Evolutionary conservation across 2,113 vertebrate species (phyloP).

Genomic region (Forbesichthys agassizii): DNA sequence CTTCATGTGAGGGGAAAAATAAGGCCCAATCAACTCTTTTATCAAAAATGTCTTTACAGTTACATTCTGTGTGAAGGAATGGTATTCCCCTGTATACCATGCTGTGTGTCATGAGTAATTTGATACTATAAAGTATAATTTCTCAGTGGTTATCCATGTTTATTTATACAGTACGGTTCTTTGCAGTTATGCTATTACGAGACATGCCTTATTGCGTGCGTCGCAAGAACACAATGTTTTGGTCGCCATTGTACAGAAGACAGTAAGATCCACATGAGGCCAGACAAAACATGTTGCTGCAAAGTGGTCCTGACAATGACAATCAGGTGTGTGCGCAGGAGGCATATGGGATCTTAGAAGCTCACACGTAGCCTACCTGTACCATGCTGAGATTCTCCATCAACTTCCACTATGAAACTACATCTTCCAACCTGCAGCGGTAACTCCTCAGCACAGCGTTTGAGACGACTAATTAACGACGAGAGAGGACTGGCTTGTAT

Average conservation of each 20-base stretch:
- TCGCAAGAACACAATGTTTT: neutral
- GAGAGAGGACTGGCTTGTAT: constrained; percentile 61
- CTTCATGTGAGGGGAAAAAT: too few relatives aligned
- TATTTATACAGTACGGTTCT: too few relatives aligned
- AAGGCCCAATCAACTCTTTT: too few relatives aligned
- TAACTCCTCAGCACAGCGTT: constrained; percentile 39
- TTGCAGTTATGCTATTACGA: too few relatives aligned
- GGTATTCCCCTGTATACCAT: too few relatives aligned
- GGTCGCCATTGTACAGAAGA: neutral
- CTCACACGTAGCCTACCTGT: constrained; percentile 43
- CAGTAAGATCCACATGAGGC: constrained; percentile 17
- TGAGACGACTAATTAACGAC: constrained; percentile 72
- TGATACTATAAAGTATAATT: too few relatives aligned
- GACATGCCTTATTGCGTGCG: too few relatives aligned
- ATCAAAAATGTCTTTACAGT: too few relatives aligned
- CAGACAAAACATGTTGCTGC: constrained; percentile 46
- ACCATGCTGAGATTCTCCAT: constrained; percentile 63
- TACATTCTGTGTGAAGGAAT: too few relatives aligned
- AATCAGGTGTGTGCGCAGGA: constrained; percentile 45
- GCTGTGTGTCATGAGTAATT: too few relatives aligned
- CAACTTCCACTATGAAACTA: constrained; percentile 50
- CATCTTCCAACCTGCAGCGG: constrained; percentile 44
- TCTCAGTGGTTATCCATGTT: too few relatives aligned
- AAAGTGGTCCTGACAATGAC: constrained; percentile 50
- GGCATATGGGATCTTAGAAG: constrained; percentile 54